These are phyloP conservation scores for Habropoda laboriosa DNA, from an alignment of 1,140 invertebrate genomes.

Conservation along the genomic window DNA sequence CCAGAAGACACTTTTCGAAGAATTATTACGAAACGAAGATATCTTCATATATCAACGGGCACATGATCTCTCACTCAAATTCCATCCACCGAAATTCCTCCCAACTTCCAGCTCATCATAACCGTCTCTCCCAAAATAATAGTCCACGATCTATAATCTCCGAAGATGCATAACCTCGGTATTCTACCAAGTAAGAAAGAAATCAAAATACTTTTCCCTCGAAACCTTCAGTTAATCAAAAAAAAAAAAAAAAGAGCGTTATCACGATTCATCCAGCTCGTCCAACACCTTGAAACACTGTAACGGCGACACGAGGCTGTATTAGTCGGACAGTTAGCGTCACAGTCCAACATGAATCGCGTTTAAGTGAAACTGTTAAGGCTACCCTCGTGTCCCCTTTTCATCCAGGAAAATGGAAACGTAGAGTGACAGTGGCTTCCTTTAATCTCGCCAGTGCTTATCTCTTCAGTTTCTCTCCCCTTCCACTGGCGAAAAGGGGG, in stretches of 20 bases:
- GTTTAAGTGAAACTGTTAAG: background rate
- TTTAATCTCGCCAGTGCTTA: constrained; percentile 23
- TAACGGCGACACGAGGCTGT: background rate
- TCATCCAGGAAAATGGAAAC: background rate
- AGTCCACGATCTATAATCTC: background rate
- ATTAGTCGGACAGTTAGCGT: background rate
- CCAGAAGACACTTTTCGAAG: background rate
- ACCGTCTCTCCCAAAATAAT: background rate
- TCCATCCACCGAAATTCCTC: constrained; percentile 10
- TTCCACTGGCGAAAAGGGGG: no score
- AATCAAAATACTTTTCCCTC: no score
- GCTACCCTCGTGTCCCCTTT: background rate
- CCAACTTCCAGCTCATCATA: background rate
- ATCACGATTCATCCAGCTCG: background rate
- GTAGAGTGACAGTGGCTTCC: background rate
- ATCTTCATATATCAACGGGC: background rate
- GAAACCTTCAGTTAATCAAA: background rate
- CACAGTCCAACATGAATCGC: background rate
- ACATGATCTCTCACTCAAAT: constrained; percentile 11
- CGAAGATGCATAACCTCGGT: background rate
- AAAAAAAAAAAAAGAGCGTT: background rate
- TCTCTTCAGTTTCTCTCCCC: background rate
- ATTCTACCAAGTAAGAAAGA: background rate
- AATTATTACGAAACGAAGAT: background rate
- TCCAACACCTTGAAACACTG: background rate